A percentile compares a stretch with the other conserved stretches of the same genome.
Conservation (phyloP, 2,888 invertebrate species). For the Blastobasis adustella region DNA sequence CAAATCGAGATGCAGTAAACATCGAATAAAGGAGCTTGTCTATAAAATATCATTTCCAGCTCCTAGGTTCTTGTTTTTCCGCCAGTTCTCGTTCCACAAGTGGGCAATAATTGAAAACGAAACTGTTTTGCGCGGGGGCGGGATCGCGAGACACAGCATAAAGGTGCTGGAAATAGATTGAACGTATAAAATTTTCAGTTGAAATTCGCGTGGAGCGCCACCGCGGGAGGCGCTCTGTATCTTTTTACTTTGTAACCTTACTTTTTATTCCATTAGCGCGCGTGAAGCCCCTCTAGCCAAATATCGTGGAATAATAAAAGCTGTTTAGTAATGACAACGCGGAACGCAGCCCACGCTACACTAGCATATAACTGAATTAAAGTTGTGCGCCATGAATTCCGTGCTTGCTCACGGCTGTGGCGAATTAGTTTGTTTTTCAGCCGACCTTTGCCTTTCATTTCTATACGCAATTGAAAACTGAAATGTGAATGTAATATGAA, state of each 20-base stretch:
- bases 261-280: conserved; percentile 75
- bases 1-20: conserved; percentile 69
- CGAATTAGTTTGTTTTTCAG: conserved; percentile 41
- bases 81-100: conserved; percentile 70
- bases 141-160: conserved; percentile 68
- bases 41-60: conserved; percentile 72
- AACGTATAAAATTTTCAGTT: conserved; percentile 74
- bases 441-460: conserved; percentile 17
- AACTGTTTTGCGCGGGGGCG: conserved; percentile 65
- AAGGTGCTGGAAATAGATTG: conserved; percentile 73
- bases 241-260: conserved; percentile 74
- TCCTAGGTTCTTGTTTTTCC: conserved; percentile 63
- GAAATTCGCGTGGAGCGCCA: conserved; percentile 69
- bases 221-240: conserved; percentile 68
- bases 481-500: conserved; percentile 27
- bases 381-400: conserved; percentile 50
- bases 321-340: conserved; percentile 72
- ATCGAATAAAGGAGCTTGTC: conserved; percentile 65
- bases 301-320: conserved; percentile 73
- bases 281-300: conserved; percentile 70
- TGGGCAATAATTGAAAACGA: conserved; percentile 75
- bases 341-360: conserved; percentile 53
- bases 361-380: conserved; percentile 60
- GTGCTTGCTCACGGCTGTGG: conserved; percentile 45
- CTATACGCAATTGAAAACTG: conserved; percentile 13